phyloP scores from a whole-genome alignment of 2,797 vertebrate genomes.

The Acestrorhynchus altus region DNA sequence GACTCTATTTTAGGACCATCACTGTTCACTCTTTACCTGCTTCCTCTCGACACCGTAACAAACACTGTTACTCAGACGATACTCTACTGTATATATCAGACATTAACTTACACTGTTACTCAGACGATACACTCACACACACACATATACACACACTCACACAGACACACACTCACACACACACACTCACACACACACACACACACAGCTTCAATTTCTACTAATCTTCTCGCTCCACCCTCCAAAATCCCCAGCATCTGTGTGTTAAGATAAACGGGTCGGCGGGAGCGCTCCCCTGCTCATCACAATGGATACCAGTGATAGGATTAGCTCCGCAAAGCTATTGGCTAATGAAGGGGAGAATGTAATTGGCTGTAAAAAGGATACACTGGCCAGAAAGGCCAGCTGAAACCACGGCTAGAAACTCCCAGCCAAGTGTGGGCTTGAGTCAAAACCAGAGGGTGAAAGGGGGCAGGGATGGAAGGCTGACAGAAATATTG shows the following conservation, averaged over 20 bases:
- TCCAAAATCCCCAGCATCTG: slow-evolving; percentile 36
- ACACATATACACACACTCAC: slow-evolving; percentile 12
- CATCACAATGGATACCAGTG: slow-evolving; percentile 24
- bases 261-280: slow-evolving; percentile 47
- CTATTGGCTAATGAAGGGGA: slow-evolving; percentile 50
- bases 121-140: too few species aligned
- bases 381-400: slow-evolving; percentile 35
- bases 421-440: slow-evolving; percentile 48
- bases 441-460: slow-evolving; percentile 38
- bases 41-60: too few species aligned
- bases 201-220: slow-evolving; percentile 35
- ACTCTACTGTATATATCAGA: too few species aligned
- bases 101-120: too few species aligned
- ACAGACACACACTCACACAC: slow-evolving; percentile 26
- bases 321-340: slow-evolving; percentile 41
- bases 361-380: slow-evolving; percentile 49
- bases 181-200: slow-evolving; percentile 2
- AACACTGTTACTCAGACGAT: too few species aligned
- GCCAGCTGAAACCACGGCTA: slow-evolving; percentile 40
- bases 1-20: too few species aligned
- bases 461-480: not conserved
- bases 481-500: slow-evolving; percentile 3
- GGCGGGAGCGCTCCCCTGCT: slow-evolving; percentile 20
- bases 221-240: slow-evolving; percentile 33
- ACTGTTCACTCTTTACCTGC: too few species aligned